phyloP scores from a whole-genome alignment of 2,888 invertebrate genomes.

The Aspidapion aeneum region DNA sequence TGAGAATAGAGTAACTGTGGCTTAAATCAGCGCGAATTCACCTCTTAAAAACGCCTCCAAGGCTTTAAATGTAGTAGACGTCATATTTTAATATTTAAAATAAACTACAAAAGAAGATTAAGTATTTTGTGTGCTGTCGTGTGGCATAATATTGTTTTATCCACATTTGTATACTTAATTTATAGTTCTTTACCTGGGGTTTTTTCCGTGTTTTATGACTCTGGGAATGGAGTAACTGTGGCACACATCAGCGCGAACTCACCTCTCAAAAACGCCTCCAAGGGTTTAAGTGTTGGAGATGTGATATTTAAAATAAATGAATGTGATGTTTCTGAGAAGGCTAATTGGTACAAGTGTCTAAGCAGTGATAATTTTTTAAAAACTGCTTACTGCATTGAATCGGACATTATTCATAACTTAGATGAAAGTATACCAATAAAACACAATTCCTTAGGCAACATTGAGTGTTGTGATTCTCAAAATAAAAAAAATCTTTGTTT shows the following conservation, averaged over 20 bases:
- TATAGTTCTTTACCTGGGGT: constrained; percentile 65
- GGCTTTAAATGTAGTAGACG: constrained; percentile 57
- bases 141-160: constrained; percentile 91
- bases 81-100: constrained; percentile 52
- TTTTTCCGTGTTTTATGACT: constrained; percentile 64
- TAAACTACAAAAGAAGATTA: constrained; percentile 69
- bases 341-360: constrained; percentile 71
- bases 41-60: constrained; percentile 63
- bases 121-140: constrained; percentile 86
- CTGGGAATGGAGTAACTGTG: constrained; percentile 72
- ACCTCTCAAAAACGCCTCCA: constrained; percentile 63
- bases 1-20: constrained; percentile 73
- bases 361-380: constrained; percentile 57
- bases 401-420: constrained; percentile 66
- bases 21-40: constrained; percentile 66
- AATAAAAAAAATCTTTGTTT: constrained; percentile 72
- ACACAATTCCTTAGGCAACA: constrained; percentile 63
- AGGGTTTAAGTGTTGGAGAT: constrained; percentile 70
- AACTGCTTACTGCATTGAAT: constrained; percentile 72
- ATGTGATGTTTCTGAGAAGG: constrained; percentile 64
- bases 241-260: constrained; percentile 69
- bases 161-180: constrained; percentile 64
- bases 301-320: constrained; percentile 75
- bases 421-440: constrained; percentile 72
- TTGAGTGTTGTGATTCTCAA: constrained; percentile 75